Conservation (phyloP, 2,888 invertebrate genomes). For the Patella pellucida region DNA sequence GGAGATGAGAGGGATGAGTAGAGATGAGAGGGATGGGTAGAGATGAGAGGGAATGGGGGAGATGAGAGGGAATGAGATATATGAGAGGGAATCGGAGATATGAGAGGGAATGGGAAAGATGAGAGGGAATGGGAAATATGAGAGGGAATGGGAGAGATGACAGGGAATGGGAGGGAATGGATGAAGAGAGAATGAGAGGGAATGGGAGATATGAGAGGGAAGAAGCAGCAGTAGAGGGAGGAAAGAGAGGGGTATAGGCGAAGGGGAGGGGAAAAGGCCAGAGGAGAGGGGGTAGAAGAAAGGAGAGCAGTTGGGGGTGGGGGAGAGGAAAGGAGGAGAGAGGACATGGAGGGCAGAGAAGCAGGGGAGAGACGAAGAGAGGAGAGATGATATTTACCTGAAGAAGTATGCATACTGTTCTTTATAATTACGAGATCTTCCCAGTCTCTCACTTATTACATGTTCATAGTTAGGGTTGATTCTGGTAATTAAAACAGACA, state of each 20-base stretch:
- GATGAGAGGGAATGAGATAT: too few relatives aligned
- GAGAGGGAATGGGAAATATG: not conserved
- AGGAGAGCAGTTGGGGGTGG: not conserved
- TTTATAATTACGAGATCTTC: not conserved
- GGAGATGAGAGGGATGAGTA: too few relatives aligned
- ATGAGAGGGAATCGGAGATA: too few relatives aligned
- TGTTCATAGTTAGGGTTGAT: not conserved
- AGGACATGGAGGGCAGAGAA: not conserved
- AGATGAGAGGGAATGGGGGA: too few relatives aligned
- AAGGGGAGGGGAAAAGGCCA: conserved; percentile 28
- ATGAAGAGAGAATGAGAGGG: not conserved
- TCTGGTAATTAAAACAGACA: not conserved
- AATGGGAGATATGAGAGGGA: not conserved
- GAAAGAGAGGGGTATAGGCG: conserved; percentile 32
- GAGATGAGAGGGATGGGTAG: too few relatives aligned
- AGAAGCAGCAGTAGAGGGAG: too few relatives aligned
- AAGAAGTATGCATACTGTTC: not conserved
- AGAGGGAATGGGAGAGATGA: not conserved
- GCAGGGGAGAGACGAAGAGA: too few relatives aligned
- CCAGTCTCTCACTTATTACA: not conserved
- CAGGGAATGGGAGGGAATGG: not conserved
- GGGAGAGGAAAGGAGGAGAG: not conserved
- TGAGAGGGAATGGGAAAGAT: too few relatives aligned
- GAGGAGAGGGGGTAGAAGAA: conserved; percentile 21
- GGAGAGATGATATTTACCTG: not conserved